phyloP scores from a whole-genome alignment of 2,888 invertebrate genomes.

The Brachylomia viminalis region DNA sequence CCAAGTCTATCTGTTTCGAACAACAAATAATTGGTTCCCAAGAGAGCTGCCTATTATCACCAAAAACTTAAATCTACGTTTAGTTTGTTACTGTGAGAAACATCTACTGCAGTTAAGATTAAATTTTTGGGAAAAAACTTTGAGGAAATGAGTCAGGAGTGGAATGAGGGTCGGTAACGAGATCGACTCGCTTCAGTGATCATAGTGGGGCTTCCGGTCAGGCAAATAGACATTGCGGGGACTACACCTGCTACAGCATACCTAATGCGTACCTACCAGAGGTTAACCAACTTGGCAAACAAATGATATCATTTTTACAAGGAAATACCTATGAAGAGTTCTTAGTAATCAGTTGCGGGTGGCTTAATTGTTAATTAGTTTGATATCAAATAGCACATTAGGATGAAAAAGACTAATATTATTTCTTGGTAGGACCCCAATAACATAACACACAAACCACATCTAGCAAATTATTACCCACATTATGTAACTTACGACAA shows the following conservation, averaged over 20 bases:
- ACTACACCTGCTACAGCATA: slow-evolving; percentile 74
- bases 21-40: slow-evolving; percentile 68
- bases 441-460: slow-evolving; percentile 32
- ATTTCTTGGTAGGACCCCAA: slow-evolving; percentile 35
- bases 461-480: slow-evolving; percentile 37
- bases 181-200: slow-evolving; percentile 82
- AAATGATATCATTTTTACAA: slow-evolving; percentile 28
- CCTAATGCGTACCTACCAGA: slow-evolving; percentile 44
- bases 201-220: slow-evolving; percentile 83
- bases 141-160: slow-evolving; percentile 87
- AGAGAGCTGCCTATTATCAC: slow-evolving; percentile 66
- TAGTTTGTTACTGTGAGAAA: slow-evolving; percentile 78
- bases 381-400: slow-evolving; percentile 18
- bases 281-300: slow-evolving; percentile 20
- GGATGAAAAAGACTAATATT: slow-evolving; percentile 22
- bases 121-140: slow-evolving; percentile 73
- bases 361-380: slow-evolving; percentile 32
- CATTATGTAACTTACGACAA: slow-evolving; percentile 45
- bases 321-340: slow-evolving; percentile 17
- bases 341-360: slow-evolving; percentile 19
- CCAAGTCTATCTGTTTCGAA: slow-evolving; percentile 48
- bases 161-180: slow-evolving; percentile 80
- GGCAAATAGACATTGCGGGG: slow-evolving; percentile 68
- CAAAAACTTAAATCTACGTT: slow-evolving; percentile 67
- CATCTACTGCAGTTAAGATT: slow-evolving; percentile 76